Percentiles rank a stretch among this genome's conserved stretches.
phyloP scores from a whole-genome alignment of 2,797 vertebrate species.

The Monodelphis domestica region DNA sequence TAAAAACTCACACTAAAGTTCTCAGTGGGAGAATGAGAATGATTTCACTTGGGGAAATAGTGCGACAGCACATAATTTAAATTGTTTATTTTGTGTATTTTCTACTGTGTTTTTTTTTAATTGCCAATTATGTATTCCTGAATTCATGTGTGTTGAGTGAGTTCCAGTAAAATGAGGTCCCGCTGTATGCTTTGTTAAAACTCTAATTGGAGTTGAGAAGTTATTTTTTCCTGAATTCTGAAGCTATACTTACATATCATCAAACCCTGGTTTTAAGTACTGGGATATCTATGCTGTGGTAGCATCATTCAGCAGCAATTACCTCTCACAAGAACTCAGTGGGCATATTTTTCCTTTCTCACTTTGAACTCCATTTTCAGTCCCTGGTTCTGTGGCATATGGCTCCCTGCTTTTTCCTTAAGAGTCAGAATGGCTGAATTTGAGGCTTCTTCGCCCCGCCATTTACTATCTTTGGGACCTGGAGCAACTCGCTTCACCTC shows the following conservation, averaged over 20 bases:
- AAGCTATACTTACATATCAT: neutral
- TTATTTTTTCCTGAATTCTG: neutral
- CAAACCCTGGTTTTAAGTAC: neutral
- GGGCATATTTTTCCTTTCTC: neutral
- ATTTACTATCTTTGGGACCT: neutral
- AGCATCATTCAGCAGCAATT: neutral
- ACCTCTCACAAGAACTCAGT: neutral
- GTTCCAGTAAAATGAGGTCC: too few species aligned
- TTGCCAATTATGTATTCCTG: too few species aligned
- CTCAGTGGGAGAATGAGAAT: too few species aligned
- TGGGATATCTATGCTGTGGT: neutral
- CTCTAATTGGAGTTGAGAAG: neutral
- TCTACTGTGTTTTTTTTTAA: too few species aligned
- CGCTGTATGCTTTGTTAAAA: neutral
- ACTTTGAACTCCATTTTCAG: neutral
- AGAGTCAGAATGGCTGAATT: neutral
- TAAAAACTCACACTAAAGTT: too few species aligned
- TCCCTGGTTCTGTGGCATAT: neutral
- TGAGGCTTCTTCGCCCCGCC: neutral
- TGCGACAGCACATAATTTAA: too few species aligned
- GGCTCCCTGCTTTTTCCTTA: neutral
- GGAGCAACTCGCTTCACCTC: neutral
- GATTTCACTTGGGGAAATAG: too few species aligned
- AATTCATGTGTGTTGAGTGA: too few species aligned
- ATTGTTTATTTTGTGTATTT: too few species aligned